These are phyloP conservation scores for Harpalus rubripes DNA, from an alignment of 2,888 invertebrate species.

Conservation along the genomic window DNA sequence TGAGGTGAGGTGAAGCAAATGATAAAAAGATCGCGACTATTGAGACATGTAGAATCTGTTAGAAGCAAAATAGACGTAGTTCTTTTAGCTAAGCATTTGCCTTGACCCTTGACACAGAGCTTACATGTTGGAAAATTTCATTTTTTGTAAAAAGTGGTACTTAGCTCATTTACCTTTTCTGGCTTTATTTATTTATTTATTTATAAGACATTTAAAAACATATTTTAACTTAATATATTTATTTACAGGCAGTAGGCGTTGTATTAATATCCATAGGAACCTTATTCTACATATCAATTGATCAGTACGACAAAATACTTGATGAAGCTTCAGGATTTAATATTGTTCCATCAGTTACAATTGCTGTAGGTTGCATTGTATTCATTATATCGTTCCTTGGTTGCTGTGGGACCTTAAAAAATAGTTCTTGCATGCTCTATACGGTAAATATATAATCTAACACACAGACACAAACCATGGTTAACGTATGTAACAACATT, in stretches of 20 bases:
- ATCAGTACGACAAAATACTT: conserved; percentile 8
- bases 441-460: conserved; percentile 72
- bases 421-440: conserved; percentile 76
- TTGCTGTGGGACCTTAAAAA: conserved; percentile 77
- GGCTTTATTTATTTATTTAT: not conserved
- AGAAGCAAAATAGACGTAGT: too few relatives aligned
- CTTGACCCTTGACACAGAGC: too few relatives aligned
- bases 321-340: not conserved
- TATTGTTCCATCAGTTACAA: conserved; percentile 82
- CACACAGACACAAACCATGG: not conserved
- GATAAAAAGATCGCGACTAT: too few relatives aligned
- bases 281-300: conserved; percentile 27
- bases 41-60: too few relatives aligned
- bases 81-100: too few relatives aligned
- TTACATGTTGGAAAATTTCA: too few relatives aligned
- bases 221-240: not conserved
- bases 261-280: conserved; percentile 39
- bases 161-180: too few relatives aligned
- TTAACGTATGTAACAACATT: too few relatives aligned
- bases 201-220: not conserved
- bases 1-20: too few relatives aligned
- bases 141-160: too few relatives aligned
- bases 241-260: conserved; percentile 33
- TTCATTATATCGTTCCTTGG: conserved; percentile 77
- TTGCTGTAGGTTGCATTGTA: conserved; percentile 85